These are phyloP conservation scores for Osedax fenrisi DNA, from an alignment of 2,888 invertebrate species.

Conservation along the genomic window DNA sequence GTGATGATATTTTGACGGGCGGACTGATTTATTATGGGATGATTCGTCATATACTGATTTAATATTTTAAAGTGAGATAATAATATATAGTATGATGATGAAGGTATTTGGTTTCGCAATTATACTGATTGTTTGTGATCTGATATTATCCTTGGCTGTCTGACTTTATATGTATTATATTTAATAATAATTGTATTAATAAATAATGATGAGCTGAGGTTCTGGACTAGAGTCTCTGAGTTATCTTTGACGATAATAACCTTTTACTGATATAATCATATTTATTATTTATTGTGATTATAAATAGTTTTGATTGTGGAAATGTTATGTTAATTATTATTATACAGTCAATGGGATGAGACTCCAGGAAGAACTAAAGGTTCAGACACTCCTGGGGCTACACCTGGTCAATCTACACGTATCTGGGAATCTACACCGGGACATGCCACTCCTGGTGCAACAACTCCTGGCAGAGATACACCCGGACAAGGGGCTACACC, in stretches of 20 bases:
- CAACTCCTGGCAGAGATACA: constrained; percentile 51
- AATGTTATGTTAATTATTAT: too few relatives aligned
- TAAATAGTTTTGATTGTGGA: too few relatives aligned
- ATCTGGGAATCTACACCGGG: constrained; percentile 96
- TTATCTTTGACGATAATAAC: neutral
- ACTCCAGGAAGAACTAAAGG: constrained; percentile 64
- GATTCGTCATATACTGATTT: neutral
- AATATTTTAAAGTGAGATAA: too few relatives aligned
- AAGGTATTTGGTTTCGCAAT: too few relatives aligned
- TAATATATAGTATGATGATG: too few relatives aligned
- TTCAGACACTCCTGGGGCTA: constrained; percentile 58
- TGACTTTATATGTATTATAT: too few relatives aligned
- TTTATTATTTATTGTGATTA: neutral
- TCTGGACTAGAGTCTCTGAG: neutral
- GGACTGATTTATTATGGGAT: neutral
- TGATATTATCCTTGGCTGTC: too few relatives aligned
- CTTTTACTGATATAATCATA: constrained; percentile 39
- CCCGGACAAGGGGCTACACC: constrained; percentile 52
- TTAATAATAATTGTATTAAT: neutral
- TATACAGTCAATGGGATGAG: constrained; percentile 71
- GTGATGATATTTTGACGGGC: neutral
- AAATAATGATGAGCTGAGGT: neutral
- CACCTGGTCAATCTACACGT: constrained; percentile 73
- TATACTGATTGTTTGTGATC: too few relatives aligned
- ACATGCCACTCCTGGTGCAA: constrained; percentile 72